Conservation (phyloP, 1,140 invertebrate species). For the Vanessa tameamea region DNA sequence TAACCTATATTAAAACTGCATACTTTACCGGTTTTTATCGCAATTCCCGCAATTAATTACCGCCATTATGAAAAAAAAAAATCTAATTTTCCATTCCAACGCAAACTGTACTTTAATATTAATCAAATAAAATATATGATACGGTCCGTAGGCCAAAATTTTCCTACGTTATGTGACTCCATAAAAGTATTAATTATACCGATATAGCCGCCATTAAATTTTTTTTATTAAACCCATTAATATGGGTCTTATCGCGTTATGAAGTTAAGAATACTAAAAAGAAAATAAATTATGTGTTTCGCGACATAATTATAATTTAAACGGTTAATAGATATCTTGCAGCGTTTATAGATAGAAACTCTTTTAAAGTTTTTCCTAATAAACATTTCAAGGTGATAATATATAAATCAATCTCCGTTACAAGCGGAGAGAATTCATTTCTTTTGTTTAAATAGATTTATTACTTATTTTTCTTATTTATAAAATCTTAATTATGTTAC, state of each 20-base stretch:
- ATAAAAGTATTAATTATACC: conserved; percentile 60
- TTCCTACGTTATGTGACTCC: conserved; percentile 40
- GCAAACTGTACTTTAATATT: conserved; percentile 42
- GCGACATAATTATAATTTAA: conserved; percentile 20
- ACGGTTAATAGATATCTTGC: background rate
- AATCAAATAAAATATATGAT: conserved; percentile 52
- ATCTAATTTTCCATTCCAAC: conserved; percentile 40
- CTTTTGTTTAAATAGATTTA: too few species aligned
- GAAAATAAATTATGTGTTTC: conserved; percentile 24
- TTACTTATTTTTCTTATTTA: too few species aligned
- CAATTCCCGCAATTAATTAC: conserved; percentile 45
- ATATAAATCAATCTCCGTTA: too few species aligned
- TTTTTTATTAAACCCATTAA: conserved; percentile 45
- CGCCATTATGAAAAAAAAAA: conserved; percentile 37
- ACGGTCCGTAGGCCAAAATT: conserved; percentile 36
- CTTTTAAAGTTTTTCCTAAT: background rate
- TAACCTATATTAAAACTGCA: conserved; percentile 36
- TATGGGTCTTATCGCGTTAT: conserved; percentile 25
- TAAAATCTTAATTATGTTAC: too few species aligned
- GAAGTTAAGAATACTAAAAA: conserved; percentile 30
- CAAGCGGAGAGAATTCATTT: too few species aligned
- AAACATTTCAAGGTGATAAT: too few species aligned
- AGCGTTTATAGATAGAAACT: background rate
- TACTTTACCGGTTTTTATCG: conserved; percentile 34
- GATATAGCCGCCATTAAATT: conserved; percentile 53